These are phyloP conservation scores for Budorcas taxicolor DNA, from an alignment of 2,113 vertebrate species.

Conservation along the genomic window DNA sequence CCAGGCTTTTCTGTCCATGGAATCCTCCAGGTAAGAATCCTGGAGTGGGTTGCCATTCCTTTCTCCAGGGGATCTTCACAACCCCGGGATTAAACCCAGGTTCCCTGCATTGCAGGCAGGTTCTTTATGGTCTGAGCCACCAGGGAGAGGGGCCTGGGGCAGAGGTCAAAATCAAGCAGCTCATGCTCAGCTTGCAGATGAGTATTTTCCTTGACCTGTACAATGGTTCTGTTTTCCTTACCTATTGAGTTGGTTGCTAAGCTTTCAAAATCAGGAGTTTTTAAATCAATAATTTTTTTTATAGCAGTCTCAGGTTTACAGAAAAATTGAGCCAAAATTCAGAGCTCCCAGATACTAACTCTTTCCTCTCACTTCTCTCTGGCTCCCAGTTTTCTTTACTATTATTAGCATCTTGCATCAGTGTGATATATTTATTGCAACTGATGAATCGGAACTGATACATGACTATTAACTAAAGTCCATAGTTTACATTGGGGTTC, in stretches of 20 bases:
- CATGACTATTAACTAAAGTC: background rate
- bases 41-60: background rate
- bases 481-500: background rate
- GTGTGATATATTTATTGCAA: background rate
- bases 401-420: background rate
- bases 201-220: background rate
- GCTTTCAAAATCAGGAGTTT: background rate
- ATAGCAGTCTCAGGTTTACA: background rate
- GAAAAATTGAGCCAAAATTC: background rate
- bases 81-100: background rate
- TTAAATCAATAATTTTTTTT: background rate
- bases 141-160: background rate
- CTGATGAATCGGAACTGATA: background rate
- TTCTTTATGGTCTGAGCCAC: background rate
- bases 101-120: background rate
- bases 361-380: background rate
- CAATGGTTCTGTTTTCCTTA: background rate
- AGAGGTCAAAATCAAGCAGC: background rate
- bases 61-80: background rate
- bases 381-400: background rate
- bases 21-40: background rate
- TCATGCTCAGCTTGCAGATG: background rate
- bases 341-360: background rate
- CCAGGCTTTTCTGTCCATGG: background rate
- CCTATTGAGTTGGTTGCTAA: background rate